Percentiles rank a stretch among this genome's conserved stretches.
phyloP scores from a whole-genome alignment of 2,113 vertebrate genomes.

The Hippocampus barbouri region DNA sequence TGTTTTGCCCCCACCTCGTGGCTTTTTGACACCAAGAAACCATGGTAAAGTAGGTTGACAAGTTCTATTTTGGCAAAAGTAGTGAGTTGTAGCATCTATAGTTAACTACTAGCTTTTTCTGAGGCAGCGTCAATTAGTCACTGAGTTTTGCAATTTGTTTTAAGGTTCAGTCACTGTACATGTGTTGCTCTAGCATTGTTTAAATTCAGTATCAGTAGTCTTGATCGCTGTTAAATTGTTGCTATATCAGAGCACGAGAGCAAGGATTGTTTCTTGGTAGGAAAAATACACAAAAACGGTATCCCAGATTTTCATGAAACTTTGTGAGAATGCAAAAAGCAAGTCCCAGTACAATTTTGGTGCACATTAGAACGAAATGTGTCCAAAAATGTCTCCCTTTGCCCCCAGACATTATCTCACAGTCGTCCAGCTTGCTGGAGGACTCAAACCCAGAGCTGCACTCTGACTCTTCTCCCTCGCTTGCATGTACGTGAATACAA shows the following conservation, averaged over 20 bases:
- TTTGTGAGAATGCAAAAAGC: neutral
- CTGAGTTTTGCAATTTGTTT: neutral
- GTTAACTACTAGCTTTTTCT: neutral
- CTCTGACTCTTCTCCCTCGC: neutral
- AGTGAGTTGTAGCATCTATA: neutral
- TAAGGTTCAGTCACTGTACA: conserved; percentile 1
- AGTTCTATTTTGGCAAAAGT: neutral
- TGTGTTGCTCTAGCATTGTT: conserved; percentile 52
- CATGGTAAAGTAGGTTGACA: neutral
- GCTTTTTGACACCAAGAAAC: neutral
- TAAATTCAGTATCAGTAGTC: conserved; percentile 23
- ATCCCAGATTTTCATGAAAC: neutral
- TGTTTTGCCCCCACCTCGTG: no score
- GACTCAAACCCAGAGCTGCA: neutral
- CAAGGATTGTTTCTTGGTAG: neutral
- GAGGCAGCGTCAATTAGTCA: neutral
- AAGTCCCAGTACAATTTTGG: neutral
- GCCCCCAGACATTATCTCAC: no score
- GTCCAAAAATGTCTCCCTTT: neutral
- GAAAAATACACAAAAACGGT: neutral
- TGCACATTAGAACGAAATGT: no score
- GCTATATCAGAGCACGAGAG: neutral
- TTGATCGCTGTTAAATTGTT: conserved; percentile 50
- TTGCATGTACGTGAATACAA: no score
- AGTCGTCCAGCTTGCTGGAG: no score